Evolutionary conservation across 2,113 vertebrate species (phyloP), one percentile per base, ranked within the genome.

Genomic region (Hippocampus zosterae): DNA sequence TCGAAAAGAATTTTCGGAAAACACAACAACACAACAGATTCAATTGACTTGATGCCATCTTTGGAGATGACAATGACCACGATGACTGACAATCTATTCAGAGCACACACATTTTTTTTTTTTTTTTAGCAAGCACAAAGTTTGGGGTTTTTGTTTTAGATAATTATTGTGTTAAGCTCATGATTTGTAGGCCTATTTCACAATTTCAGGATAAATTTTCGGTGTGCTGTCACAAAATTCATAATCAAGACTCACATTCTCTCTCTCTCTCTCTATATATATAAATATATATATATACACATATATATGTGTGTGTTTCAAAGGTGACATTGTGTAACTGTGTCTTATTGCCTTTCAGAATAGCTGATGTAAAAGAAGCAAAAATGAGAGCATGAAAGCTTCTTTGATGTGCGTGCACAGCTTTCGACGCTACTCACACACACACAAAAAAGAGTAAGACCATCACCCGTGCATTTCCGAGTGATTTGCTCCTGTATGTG

Each of bases 381-480:
- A 46, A 72, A 53, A 40, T 61, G 46, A 46, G 61, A 53, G 74
- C 68, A 78, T 71, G 61, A 82, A 82, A 56, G 71, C 59, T 56
- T 46, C 40, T 80, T 77, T 81, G 75, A 81, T 70, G 76, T 64
- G 52, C 68, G 52, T 68, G 52, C 25, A 29, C 15, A 37, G 33
- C 33, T 37, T 37, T 37, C 33, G 5, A 37, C 33, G 33, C 33
- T 6, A 33, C 33, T 5, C 29, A 6, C 33, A 33, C 5, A 33
- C 33, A 67, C 69, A 10, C n/a, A 2, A 55, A 3, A 23, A 10
- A 23, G 3, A 55, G 63, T 23, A 52, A 69, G 10, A 18, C 40
- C 64, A 75, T 73, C 25, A 66, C 23, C n/a, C 16, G 64, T 50
- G 13, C 42, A 25, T 67, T 46, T 19, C 33, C 65, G 10, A 64